These are phyloP conservation scores for Dioctria linearis DNA, from an alignment of 2,888 invertebrate species.

Conservation along the genomic window DNA sequence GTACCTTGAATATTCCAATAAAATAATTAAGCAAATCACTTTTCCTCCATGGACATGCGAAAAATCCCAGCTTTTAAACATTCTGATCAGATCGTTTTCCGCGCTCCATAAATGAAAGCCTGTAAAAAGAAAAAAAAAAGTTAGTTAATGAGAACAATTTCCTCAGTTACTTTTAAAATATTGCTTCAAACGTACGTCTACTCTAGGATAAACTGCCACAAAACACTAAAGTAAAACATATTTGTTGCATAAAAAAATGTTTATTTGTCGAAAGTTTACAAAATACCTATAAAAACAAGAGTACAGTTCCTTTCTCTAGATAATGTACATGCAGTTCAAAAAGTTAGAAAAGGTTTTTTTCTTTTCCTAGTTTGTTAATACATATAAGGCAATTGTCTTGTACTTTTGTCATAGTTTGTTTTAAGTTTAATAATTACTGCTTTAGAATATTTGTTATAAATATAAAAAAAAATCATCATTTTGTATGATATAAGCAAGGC, in stretches of 20 bases:
- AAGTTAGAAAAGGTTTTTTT: neutral
- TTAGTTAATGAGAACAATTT: too few species aligned
- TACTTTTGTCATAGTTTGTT: constrained; percentile 31
- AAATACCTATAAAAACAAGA: neutral
- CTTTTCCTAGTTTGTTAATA: neutral
- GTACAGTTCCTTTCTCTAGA: neutral
- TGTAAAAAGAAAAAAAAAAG: too few species aligned
- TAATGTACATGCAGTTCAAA: neutral
- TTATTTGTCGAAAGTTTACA: neutral
- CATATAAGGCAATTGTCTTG: constrained; percentile 39
- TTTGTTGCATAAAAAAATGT: neutral
- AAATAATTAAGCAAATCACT: too few species aligned
- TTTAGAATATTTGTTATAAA: constrained; percentile 10
- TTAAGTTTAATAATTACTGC: constrained; percentile 24
- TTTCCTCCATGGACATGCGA: too few species aligned
- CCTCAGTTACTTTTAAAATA: too few species aligned
- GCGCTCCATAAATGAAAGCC: too few species aligned
- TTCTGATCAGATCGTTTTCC: too few species aligned
- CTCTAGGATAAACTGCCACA: too few species aligned
- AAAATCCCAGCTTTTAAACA: too few species aligned
- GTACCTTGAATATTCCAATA: too few species aligned
- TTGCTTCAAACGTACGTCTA: too few species aligned
- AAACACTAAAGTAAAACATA: too few species aligned
- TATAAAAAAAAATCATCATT: constrained; percentile 3
- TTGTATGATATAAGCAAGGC: neutral